A percentile compares a stretch with the other conserved stretches of the same genome.
Conservation (phyloP, 2,113 vertebrate genomes). For the Oncorhynchus keta region DNA sequence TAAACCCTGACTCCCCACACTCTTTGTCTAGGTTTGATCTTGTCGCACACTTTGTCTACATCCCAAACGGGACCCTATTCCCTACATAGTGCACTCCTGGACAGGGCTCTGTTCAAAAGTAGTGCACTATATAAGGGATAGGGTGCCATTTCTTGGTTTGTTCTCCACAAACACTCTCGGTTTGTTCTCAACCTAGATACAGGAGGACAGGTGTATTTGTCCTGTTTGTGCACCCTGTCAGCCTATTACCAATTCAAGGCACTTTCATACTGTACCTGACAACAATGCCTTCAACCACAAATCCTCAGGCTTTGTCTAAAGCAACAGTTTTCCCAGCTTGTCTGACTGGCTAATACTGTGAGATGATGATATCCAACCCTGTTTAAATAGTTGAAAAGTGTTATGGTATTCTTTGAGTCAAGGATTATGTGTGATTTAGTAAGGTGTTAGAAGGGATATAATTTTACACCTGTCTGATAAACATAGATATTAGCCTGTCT, state of each 20-base stretch:
- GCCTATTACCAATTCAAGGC: conserved; percentile 43
- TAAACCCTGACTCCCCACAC: conserved; percentile 33
- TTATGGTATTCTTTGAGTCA: conserved; percentile 1
- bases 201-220: conserved; percentile 39
- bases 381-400: conserved; percentile 23
- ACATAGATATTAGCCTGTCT: not conserved
- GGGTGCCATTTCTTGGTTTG: conserved; percentile 22
- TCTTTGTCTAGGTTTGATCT: not conserved
- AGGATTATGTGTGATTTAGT: conserved; percentile 28
- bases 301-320: conserved; percentile 32
- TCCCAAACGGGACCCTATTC: too few species aligned
- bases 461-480: conserved; percentile 27
- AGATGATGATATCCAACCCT: conserved; percentile 6
- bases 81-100: too few species aligned
- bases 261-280: conserved; percentile 14
- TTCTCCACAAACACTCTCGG: not conserved
- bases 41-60: not conserved
- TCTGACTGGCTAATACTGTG: conserved; percentile 20
- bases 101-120: too few species aligned
- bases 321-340: conserved; percentile 32
- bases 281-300: conserved; percentile 22
- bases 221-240: conserved; percentile 38
- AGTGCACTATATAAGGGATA: too few species aligned
- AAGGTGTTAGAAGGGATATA: conserved; percentile 18
- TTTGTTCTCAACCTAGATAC: conserved; percentile 53